Base-by-base conservation (phyloP, 2,797 vertebrate genomes). In the Esox masquinongy region DNA sequence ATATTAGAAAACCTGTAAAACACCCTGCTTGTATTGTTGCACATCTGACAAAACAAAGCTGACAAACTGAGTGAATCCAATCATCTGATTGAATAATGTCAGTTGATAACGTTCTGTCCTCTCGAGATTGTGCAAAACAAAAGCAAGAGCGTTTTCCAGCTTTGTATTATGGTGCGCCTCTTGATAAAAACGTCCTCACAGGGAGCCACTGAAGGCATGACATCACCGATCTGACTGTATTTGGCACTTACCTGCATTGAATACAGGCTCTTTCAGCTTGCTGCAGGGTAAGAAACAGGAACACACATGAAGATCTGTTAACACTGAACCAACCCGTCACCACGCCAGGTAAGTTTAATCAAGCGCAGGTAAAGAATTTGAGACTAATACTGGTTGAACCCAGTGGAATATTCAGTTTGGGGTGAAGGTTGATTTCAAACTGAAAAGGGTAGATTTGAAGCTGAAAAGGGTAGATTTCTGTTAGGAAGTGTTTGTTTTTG, bases 201-300 rank as follows among this genome's bases (percentile, higher is more conserved):
- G 77, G 73, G 70, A 75, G 53, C 80, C 77, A 74, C 78, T 77
- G 82, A 89, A 76, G 16, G n/a, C 61, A 24, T 70, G 53, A 47
- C 68, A 59, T 79, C 66, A 6, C 4, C 1, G 24, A 29, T 64
- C 29, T 4, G 24, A 64, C 15, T 34, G 17, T 29, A 6, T 1
- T 31, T 36, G 29, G 31, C 15, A 93, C 96, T 95, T 96, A 99
- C 97, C 98, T 94, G 97, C 94, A 74, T 95, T 98, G 95, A 99
- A 99, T 78, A 99, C 94, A 3, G 98, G 97, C 68, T 99, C 98
- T 95, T 95, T 99, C 92, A 95, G 96, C 94, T 98, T 99, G 94
- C 97, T 99, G 95, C 83, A 88, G 92, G 86, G 87, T 22, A 73
- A 82, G 79, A 73, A 90, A 22, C 43, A 47, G 43, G 43, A 47